Percentiles rank a stretch among this genome's conserved stretches.
These are phyloP conservation scores for Dendrolimus pini DNA, from an alignment of 2,888 invertebrate species.

Conservation along the genomic window DNA sequence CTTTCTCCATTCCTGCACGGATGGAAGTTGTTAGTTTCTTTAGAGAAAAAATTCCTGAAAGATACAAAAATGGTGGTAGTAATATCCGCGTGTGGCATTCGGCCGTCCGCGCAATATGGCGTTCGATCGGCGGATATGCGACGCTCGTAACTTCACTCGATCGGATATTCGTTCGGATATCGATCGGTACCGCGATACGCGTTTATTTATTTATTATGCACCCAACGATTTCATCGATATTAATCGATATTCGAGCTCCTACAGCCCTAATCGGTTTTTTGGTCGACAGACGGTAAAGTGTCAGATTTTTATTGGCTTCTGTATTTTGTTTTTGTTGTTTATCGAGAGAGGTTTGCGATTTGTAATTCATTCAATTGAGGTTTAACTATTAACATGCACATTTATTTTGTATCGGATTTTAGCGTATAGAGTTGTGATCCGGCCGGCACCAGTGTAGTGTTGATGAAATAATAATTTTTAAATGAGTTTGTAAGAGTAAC, in stretches of 20 bases:
- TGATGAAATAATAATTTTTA: too few species aligned
- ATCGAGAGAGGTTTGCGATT: neutral
- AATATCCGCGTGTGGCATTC: slow-evolving; percentile 1
- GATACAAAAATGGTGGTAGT: neutral
- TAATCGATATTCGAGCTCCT: slow-evolving; percentile 41
- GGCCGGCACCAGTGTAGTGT: too few species aligned
- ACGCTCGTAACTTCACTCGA: slow-evolving; percentile 28
- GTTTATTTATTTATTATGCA: slow-evolving; percentile 39
- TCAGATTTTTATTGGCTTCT: slow-evolving; percentile 1
- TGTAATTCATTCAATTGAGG: neutral
- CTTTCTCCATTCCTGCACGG: neutral
- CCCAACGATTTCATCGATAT: slow-evolving; percentile 41
- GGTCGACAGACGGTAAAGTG: neutral
- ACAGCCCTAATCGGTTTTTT: neutral
- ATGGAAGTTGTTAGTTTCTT: neutral
- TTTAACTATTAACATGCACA: too few species aligned
- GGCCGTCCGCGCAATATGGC: slow-evolving; percentile 22
- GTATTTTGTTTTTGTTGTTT: neutral
- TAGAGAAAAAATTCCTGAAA: neutral
- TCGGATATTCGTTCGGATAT: slow-evolving; percentile 42
- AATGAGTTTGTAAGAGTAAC: too few species aligned
- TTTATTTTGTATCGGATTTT: too few species aligned
- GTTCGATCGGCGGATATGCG: slow-evolving; percentile 27
- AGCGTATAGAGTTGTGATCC: too few species aligned
- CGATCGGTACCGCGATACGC: slow-evolving; percentile 35